Percentiles rank a stretch among this genome's conserved stretches.
Evolutionary conservation across 2,888 invertebrate genomes (phyloP).

Genomic region (Metellina segmentata): DNA sequence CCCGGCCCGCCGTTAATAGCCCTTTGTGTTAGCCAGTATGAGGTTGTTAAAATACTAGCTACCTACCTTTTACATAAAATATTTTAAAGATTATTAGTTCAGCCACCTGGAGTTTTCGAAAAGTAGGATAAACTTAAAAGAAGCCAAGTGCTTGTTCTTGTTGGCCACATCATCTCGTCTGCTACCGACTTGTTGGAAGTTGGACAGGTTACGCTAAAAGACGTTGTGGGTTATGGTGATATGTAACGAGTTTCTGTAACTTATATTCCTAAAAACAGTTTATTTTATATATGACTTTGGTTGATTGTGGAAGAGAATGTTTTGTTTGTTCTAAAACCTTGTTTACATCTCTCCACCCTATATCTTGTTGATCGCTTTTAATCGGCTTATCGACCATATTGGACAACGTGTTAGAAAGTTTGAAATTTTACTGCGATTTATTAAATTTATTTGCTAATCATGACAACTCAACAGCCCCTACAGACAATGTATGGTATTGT

Average conservation of each 20-base stretch:
- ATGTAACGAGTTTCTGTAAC: not conserved
- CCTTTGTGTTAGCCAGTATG: no score
- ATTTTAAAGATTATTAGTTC: no score
- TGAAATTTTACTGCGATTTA: not conserved
- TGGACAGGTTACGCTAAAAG: not conserved
- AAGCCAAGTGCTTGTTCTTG: slow-evolving; percentile 11
- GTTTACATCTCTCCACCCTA: slow-evolving; percentile 17
- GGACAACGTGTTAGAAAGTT: slow-evolving; percentile 55
- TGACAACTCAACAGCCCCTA: slow-evolving; percentile 54
- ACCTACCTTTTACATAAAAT: no score
- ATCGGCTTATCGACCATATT: slow-evolving; percentile 50
- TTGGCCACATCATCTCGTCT: slow-evolving; percentile 52
- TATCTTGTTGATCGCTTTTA: slow-evolving; percentile 32
- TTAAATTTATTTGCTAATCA: slow-evolving; percentile 29
- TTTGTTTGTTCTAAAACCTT: slow-evolving; percentile 18
- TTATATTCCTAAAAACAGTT: slow-evolving; percentile 3
- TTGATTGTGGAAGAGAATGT: slow-evolving; percentile 21
- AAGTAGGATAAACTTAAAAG: not conserved
- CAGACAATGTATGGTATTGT: slow-evolving; percentile 47
- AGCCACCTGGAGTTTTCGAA: not conserved
- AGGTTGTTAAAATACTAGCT: no score
- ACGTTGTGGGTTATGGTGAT: slow-evolving; percentile 2
- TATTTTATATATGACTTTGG: slow-evolving; percentile 1
- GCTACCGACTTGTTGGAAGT: slow-evolving; percentile 36
- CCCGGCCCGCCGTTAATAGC: no score